Conservation (phyloP, 2,888 invertebrate genomes). For the Nomada fucata region DNA sequence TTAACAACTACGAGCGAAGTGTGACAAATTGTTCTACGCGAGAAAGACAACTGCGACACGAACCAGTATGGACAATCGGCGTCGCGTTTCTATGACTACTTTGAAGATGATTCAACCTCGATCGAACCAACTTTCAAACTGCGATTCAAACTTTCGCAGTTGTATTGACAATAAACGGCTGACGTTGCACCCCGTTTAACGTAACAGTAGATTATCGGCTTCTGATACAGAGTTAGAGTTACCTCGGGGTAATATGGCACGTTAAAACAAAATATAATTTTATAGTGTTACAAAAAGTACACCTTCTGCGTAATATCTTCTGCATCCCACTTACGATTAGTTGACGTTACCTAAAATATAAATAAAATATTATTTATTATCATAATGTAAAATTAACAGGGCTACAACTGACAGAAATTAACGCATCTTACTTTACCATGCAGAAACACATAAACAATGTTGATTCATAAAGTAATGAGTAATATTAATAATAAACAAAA, state of each 20-base stretch:
- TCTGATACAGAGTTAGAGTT: background rate
- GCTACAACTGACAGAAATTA: too few relatives aligned
- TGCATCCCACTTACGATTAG: too few relatives aligned
- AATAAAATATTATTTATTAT: too few relatives aligned
- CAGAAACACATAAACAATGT: too few relatives aligned
- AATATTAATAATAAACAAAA: too few relatives aligned
- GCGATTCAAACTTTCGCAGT: constrained; percentile 29
- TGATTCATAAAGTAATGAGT: too few relatives aligned
- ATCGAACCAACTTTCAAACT: constrained; percentile 75
- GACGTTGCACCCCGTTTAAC: background rate
- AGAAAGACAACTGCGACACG: constrained; percentile 43
- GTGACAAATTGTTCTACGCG: constrained; percentile 26
- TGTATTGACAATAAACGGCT: background rate
- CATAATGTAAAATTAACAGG: too few relatives aligned
- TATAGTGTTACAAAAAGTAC: too few relatives aligned
- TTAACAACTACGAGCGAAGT: constrained; percentile 12
- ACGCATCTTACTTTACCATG: too few relatives aligned
- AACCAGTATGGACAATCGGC: constrained; percentile 28
- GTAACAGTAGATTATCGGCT: background rate
- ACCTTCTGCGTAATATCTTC: too few relatives aligned
- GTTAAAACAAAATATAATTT: background rate
- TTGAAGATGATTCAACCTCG: constrained; percentile 66
- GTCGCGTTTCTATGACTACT: constrained; percentile 80
- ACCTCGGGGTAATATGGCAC: background rate
- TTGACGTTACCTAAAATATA: too few relatives aligned